Percentiles rank a stretch among this genome's conserved stretches.
Evolutionary conservation across 2,888 invertebrate genomes (phyloP).

Genomic region (Megamerina dolium): DNA sequence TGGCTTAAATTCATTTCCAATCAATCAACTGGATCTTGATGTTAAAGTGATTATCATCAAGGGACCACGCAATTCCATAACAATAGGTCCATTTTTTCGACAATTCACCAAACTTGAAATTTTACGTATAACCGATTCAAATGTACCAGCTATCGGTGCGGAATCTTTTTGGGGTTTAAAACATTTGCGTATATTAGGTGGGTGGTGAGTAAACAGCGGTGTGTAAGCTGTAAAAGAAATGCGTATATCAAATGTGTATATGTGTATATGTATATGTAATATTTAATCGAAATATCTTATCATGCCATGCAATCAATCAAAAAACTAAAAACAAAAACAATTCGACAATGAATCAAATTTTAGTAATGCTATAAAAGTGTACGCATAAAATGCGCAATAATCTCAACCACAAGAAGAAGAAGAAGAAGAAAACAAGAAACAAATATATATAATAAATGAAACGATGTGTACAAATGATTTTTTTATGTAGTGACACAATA

Average conservation of each 20-base stretch:
- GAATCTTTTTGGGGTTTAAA: constrained; percentile 77
- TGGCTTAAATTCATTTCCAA: constrained; percentile 61
- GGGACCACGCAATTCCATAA: constrained; percentile 62
- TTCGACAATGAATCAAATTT: not conserved
- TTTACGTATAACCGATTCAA: constrained; percentile 65
- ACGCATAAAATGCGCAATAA: constrained; percentile 3
- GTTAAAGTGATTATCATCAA: constrained; percentile 63
- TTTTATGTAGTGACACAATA: constrained; percentile 11
- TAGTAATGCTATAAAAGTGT: constrained; percentile 1
- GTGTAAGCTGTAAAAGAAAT: too few relatives aligned
- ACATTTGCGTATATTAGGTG: constrained; percentile 51
- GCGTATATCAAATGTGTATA: too few relatives aligned
- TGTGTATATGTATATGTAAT: too few relatives aligned
- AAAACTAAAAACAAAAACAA: not conserved
- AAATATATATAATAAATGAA: not conserved
- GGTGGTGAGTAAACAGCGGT: constrained; percentile 22
- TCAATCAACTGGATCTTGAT: constrained; percentile 57
- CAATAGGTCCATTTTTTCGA: constrained; percentile 65
- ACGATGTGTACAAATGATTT: not conserved
- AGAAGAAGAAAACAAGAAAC: not conserved
- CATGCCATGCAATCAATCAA: constrained; percentile 3
- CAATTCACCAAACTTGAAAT: constrained; percentile 61
- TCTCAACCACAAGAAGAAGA: not conserved
- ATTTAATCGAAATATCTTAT: not conserved
- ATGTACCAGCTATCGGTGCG: constrained; percentile 69